A percentile compares a stretch with the other conserved stretches of the same genome.
phyloP scores from a whole-genome alignment of 2,113 vertebrate genomes.

The Zosterops lateralis region DNA sequence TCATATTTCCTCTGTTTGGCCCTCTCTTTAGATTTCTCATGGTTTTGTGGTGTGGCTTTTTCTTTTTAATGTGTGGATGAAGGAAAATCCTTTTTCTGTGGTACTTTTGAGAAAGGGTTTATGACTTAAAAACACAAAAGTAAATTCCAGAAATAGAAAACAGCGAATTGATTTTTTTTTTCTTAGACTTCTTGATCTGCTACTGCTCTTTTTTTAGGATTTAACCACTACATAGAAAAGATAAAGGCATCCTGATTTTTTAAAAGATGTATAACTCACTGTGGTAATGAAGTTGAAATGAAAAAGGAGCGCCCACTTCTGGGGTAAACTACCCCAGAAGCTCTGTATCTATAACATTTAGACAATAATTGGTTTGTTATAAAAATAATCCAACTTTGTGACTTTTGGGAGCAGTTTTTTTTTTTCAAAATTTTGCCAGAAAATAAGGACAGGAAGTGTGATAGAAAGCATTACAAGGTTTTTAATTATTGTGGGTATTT shows the following conservation, averaged over 20 bases:
- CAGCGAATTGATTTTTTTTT: neutral
- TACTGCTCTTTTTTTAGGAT: neutral
- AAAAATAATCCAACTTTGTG: neutral
- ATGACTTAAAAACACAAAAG: neutral
- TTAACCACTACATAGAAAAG: neutral
- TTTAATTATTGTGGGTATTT: neutral
- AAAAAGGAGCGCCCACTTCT: neutral
- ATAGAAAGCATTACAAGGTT: neutral
- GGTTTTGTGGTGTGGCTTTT: neutral
- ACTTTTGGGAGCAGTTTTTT: neutral
- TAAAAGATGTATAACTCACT: neutral
- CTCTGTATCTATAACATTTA: neutral
- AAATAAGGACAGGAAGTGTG: neutral
- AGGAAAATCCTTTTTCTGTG: neutral
- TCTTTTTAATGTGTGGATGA: neutral
- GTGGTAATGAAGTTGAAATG: slow-evolving; percentile 14
- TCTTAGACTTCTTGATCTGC: neutral
- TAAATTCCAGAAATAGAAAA: slow-evolving; percentile 37
- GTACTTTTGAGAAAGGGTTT: neutral
- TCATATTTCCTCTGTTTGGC: neutral
- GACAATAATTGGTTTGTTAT: neutral
- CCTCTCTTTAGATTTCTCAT: neutral
- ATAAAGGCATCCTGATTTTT: neutral
- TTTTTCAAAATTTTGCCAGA: neutral
- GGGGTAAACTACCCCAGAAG: neutral